Percentiles rank a stretch among this genome's conserved stretches.
These are phyloP conservation scores for Scrobipalpa atriplicella DNA, from an alignment of 2,888 invertebrate species.

Conservation along the genomic window DNA sequence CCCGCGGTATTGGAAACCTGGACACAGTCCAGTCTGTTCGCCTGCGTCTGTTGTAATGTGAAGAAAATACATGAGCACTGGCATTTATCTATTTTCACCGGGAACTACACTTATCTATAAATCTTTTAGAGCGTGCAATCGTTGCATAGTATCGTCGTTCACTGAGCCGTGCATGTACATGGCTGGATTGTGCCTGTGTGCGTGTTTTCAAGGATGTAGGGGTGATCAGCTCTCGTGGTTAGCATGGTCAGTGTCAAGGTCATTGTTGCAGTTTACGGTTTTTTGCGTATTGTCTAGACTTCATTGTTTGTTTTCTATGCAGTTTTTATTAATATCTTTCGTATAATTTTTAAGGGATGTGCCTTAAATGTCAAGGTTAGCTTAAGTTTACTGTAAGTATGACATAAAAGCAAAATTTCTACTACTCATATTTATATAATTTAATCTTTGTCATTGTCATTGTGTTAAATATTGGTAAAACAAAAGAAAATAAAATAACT, in stretches of 20 bases:
- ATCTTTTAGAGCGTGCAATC: constrained; percentile 84
- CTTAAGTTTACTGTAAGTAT: too few relatives aligned
- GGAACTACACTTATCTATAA: constrained; percentile 83
- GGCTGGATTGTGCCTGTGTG: constrained; percentile 48
- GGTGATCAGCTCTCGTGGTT: constrained; percentile 51
- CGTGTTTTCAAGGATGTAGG: constrained; percentile 45
- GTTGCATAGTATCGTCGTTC: constrained; percentile 78
- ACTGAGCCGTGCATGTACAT: constrained; percentile 71
- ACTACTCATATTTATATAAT: too few relatives aligned
- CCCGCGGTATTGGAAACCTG: constrained; percentile 57
- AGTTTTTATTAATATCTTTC: neutral
- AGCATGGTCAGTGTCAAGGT: constrained; percentile 65
- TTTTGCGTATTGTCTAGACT: constrained; percentile 40
- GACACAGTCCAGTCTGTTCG: constrained; percentile 66
- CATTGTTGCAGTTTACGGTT: constrained; percentile 38
- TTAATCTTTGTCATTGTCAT: too few relatives aligned
- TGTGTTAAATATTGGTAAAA: too few relatives aligned
- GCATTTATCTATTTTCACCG: constrained; percentile 83
- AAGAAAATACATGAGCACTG: constrained; percentile 75
- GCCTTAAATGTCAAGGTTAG: too few relatives aligned
- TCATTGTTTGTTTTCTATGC: neutral
- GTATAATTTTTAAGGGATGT: neutral
- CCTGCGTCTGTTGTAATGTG: constrained; percentile 79
- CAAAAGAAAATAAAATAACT: too few relatives aligned
- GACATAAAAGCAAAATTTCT: too few relatives aligned